Conservation (phyloP, 2,888 invertebrate species). For the Eupithecia tripunctaria region DNA sequence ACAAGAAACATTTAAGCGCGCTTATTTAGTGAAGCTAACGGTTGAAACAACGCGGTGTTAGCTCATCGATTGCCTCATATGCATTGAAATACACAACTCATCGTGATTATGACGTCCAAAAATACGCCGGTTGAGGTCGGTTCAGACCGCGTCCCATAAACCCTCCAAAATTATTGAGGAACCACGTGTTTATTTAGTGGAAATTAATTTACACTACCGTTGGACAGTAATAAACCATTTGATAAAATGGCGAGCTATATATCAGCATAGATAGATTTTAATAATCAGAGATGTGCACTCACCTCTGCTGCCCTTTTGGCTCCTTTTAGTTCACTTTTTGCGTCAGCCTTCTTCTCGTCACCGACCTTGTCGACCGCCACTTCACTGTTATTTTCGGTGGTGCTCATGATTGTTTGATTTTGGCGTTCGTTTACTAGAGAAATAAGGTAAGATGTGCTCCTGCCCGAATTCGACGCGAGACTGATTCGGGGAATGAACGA, state of each 20-base stretch:
- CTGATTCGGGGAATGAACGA: slow-evolving; percentile 86
- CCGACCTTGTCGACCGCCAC: slow-evolving; percentile 94
- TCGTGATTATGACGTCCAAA: slow-evolving; percentile 70
- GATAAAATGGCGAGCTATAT: slow-evolving; percentile 84
- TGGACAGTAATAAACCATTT: slow-evolving; percentile 53
- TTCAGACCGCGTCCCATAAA: slow-evolving; percentile 45
- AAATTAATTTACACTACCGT: neutral
- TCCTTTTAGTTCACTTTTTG: slow-evolving; percentile 93
- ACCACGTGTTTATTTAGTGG: slow-evolving; percentile 59
- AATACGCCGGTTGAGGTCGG: slow-evolving; percentile 72
- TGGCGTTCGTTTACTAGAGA: slow-evolving; percentile 73
- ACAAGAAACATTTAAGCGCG: slow-evolving; percentile 40
- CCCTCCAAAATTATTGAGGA: slow-evolving; percentile 27
- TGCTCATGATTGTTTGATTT: slow-evolving; percentile 82
- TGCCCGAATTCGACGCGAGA: slow-evolving; percentile 87
- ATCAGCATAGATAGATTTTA: slow-evolving; percentile 77
- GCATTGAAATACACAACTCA: slow-evolving; percentile 59
- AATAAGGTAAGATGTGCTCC: slow-evolving; percentile 73
- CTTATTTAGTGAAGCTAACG: slow-evolving; percentile 42
- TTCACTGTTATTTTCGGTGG: slow-evolving; percentile 91
- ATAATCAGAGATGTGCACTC: slow-evolving; percentile 84
- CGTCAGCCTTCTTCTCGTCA: slow-evolving; percentile 89
- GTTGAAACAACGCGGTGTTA: slow-evolving; percentile 56
- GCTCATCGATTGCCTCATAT: slow-evolving; percentile 76
- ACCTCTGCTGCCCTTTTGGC: slow-evolving; percentile 95